phyloP scores from a whole-genome alignment of 2,888 invertebrate genomes.

The Zygogramma bicolorata region DNA sequence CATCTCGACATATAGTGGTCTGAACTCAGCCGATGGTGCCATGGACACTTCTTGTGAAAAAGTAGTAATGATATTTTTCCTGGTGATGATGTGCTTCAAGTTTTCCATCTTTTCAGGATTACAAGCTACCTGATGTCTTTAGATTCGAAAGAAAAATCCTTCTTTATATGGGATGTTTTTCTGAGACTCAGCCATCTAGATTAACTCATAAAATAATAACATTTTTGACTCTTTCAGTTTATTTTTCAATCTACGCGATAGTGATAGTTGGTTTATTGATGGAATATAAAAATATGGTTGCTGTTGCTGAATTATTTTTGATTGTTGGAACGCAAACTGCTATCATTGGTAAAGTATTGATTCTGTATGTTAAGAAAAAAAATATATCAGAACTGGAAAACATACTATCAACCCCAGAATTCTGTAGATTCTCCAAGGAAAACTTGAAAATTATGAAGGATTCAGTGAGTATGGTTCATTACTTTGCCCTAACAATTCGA shows the following conservation, averaged over 20 bases:
- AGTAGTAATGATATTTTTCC: not conserved
- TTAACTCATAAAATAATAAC: not conserved
- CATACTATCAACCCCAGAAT: not conserved
- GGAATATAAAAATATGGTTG: not conserved
- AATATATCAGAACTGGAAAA: not conserved
- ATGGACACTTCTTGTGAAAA: not conserved
- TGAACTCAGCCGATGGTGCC: too few species aligned
- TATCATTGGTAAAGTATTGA: not conserved
- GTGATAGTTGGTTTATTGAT: not conserved
- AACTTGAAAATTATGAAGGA: not conserved
- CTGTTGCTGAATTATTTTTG: not conserved
- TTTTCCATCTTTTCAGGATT: slow-evolving; percentile 1
- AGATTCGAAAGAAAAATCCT: not conserved
- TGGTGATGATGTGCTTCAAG: not conserved
- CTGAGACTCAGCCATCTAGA: not conserved
- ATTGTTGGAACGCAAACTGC: not conserved
- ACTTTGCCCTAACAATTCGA: not conserved
- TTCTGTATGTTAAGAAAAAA: not conserved
- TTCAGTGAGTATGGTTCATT: not conserved
- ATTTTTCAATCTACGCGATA: not conserved
- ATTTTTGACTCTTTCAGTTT: not conserved
- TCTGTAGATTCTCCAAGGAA: not conserved
- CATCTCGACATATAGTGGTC: too few species aligned
- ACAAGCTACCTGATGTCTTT: not conserved
- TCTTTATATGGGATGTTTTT: not conserved